phyloP scores from a whole-genome alignment of 2,797 vertebrate genomes.

The Enteromius thamalakanensis region DNA sequence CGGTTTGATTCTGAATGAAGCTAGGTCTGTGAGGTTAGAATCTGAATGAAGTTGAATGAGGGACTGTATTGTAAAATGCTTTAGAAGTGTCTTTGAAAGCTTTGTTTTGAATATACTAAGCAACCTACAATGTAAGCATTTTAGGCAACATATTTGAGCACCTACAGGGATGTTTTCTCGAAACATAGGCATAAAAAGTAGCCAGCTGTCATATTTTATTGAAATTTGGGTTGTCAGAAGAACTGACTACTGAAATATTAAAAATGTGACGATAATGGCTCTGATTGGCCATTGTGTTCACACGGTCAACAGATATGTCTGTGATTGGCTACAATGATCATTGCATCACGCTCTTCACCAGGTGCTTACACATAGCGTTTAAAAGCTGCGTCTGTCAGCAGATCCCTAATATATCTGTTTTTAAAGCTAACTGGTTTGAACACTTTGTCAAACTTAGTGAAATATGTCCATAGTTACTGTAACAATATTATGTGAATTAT shows the following conservation, averaged over 20 bases:
- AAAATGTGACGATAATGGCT: neutral
- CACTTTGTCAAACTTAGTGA: neutral
- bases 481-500: neutral
- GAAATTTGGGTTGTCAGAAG: neutral
- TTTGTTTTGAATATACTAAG: neutral
- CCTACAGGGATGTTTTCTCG: neutral
- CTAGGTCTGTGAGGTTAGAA: neutral
- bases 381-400: neutral
- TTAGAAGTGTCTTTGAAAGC: neutral
- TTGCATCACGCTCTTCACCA: neutral
- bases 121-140: neutral
- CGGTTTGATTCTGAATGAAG: neutral
- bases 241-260: neutral
- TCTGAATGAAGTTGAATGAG: neutral
- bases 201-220: neutral
- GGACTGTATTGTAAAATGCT: neutral
- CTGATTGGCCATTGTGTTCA: neutral
- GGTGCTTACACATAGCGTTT: neutral
- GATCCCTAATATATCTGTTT: neutral
- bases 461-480: neutral
- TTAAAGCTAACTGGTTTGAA: neutral
- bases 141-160: neutral
- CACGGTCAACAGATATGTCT: neutral
- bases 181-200: neutral
- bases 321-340: neutral